Percentiles rank a stretch among this genome's conserved stretches.
Evolutionary conservation across 2,888 invertebrate genomes (phyloP).

Genomic region (Urechis unicinctus): DNA sequence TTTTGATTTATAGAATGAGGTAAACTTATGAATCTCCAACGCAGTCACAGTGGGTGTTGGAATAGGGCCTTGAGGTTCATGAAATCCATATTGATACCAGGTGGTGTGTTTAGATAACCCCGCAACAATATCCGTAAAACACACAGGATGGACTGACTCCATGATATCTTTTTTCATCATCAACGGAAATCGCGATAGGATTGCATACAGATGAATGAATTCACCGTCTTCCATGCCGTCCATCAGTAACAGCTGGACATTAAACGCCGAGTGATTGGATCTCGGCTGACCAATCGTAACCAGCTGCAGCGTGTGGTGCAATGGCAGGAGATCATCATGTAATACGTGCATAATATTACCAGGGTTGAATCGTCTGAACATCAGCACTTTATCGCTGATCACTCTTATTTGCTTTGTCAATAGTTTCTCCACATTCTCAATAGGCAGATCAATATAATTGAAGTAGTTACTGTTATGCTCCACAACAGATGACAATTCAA

Average conservation of each 20-base stretch:
- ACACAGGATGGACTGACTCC: slow-evolving; percentile 27
- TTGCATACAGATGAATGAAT: slow-evolving; percentile 41
- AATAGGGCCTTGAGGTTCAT: slow-evolving; percentile 49
- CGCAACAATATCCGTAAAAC: slow-evolving; percentile 46
- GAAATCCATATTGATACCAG: slow-evolving; percentile 56
- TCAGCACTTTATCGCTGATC: slow-evolving; percentile 25
- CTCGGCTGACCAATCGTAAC: slow-evolving; percentile 24
- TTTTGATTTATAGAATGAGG: slow-evolving; percentile 6
- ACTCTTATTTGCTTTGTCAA: background rate
- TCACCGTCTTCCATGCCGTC: slow-evolving; percentile 24
- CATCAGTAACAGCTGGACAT: slow-evolving; percentile 28
- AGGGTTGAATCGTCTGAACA: slow-evolving; percentile 52
- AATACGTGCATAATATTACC: slow-evolving; percentile 57
- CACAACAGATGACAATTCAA: slow-evolving; percentile 48
- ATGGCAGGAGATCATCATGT: slow-evolving; percentile 55
- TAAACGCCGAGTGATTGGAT: slow-evolving; percentile 14
- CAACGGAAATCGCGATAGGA: slow-evolving; percentile 35
- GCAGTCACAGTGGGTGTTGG: slow-evolving; percentile 22
- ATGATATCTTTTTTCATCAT: slow-evolving; percentile 24
- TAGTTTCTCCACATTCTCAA: slow-evolving; percentile 8
- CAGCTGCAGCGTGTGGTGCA: slow-evolving; percentile 44
- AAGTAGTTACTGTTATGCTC: slow-evolving; percentile 47
- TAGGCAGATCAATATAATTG: slow-evolving; percentile 39
- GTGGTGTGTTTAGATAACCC: slow-evolving; percentile 48
- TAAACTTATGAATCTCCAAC: slow-evolving; percentile 16